phyloP scores from a whole-genome alignment of 2,888 invertebrate genomes.

The Limnephilus auricula region DNA sequence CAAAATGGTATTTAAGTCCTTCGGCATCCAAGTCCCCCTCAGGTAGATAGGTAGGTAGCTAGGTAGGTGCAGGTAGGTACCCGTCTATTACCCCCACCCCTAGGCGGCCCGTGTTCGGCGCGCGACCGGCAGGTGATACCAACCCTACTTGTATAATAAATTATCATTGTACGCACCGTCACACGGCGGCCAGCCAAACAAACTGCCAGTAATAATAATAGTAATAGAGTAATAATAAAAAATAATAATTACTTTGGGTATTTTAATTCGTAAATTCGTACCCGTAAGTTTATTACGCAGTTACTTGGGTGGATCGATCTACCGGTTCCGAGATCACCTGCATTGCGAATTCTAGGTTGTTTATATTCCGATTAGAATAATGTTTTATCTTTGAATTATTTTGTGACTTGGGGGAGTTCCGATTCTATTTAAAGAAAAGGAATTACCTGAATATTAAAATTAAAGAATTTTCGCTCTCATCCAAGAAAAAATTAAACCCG shows the following conservation, averaged over 20 bases:
- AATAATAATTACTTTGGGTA: background rate
- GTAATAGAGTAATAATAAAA: background rate
- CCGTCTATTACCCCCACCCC: conserved; percentile 54
- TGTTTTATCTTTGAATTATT: background rate
- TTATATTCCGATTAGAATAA: background rate
- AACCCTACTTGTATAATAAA: conserved; percentile 36
- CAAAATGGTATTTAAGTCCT: background rate
- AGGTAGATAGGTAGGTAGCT: background rate
- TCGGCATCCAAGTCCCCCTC: background rate
- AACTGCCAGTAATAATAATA: too few species aligned
- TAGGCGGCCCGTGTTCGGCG: conserved; percentile 64
- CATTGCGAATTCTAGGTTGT: background rate
- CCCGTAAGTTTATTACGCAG: background rate
- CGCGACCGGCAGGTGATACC: conserved; percentile 66
- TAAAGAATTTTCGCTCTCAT: too few species aligned
- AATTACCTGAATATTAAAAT: too few species aligned
- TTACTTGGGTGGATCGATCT: background rate
- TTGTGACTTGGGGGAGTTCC: background rate
- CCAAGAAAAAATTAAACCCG: too few species aligned
- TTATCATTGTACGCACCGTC: conserved; percentile 19
- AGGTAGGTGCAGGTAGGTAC: conserved; percentile 38
- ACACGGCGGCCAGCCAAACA: conserved; percentile 1
- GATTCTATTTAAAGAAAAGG: too few species aligned
- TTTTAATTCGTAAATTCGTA: conserved; percentile 2
- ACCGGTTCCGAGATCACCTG: background rate